Evolutionary conservation across 1,140 invertebrate species (phyloP).

Genomic region (Cotesia vestalis): DNA sequence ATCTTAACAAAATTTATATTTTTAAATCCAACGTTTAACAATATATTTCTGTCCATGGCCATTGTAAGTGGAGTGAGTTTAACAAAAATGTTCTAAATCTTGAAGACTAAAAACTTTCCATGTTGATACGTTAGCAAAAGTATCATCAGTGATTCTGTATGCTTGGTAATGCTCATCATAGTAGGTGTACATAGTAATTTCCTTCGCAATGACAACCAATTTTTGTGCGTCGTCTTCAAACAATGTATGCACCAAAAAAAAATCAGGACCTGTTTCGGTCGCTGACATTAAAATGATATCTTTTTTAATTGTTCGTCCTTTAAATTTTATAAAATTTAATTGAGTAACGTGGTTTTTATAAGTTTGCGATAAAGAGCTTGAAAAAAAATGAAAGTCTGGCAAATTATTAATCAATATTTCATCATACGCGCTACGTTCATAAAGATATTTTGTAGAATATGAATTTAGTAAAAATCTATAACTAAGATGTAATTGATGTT

Average conservation of each 20-base stretch:
- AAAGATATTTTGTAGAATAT: not conserved
- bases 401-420: not conserved
- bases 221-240: not conserved
- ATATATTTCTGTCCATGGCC: too few relatives aligned
- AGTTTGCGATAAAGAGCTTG: not conserved
- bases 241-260: conserved; percentile 2
- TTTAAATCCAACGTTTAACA: too few relatives aligned
- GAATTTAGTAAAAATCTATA: not conserved
- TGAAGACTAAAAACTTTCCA: not conserved
- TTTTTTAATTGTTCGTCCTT: conserved; percentile 1
- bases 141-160: not conserved
- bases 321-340: not conserved
- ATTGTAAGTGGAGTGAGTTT: not conserved
- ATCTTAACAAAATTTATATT: too few relatives aligned
- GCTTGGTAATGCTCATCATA: not conserved
- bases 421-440: not conserved
- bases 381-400: not conserved
- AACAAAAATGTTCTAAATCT: not conserved
- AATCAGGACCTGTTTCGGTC: not conserved
- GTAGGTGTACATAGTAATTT: not conserved
- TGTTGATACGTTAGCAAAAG: not conserved
- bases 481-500: conserved; percentile 20
- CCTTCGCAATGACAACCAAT: not conserved
- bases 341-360: not conserved
- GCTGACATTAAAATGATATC: not conserved